phyloP scores from a whole-genome alignment of 2,888 invertebrate genomes.

The Metalampra italica region DNA sequence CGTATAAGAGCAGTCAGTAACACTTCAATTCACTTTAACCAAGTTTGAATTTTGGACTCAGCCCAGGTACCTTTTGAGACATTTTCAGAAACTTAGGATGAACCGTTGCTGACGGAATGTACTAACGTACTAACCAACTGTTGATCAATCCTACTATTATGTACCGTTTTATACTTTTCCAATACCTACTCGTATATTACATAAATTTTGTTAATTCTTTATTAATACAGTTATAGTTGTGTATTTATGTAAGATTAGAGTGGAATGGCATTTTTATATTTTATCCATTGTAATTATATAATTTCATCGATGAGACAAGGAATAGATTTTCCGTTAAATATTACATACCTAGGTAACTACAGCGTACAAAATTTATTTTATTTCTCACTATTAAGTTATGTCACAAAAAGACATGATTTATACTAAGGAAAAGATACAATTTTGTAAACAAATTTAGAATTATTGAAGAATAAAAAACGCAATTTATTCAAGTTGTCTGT shows the following conservation, averaged over 20 bases:
- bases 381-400: too few species aligned
- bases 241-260: slow-evolving; percentile 34
- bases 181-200: slow-evolving; percentile 63
- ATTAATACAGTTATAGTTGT: slow-evolving; percentile 33
- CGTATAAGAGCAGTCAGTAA: neutral
- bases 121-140: slow-evolving; percentile 61
- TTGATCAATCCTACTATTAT: slow-evolving; percentile 47
- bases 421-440: too few species aligned
- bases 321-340: too few species aligned
- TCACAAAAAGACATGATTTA: too few species aligned
- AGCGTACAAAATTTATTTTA: too few species aligned
- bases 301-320: too few species aligned
- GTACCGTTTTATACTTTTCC: slow-evolving; percentile 71
- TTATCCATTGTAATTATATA: too few species aligned
- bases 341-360: too few species aligned
- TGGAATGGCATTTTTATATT: slow-evolving; percentile 25
- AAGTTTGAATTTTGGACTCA: neutral
- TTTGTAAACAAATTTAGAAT: too few species aligned
- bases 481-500: too few species aligned
- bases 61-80: slow-evolving; percentile 46
- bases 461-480: too few species aligned
- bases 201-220: slow-evolving; percentile 59
- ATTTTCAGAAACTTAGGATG: slow-evolving; percentile 49
- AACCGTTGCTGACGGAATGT: slow-evolving; percentile 57
- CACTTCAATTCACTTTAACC: slow-evolving; percentile 2